These are phyloP conservation scores for Quadroppia sp. DNA, from an alignment of 2,888 invertebrate genomes.

Conservation along the genomic window DNA sequence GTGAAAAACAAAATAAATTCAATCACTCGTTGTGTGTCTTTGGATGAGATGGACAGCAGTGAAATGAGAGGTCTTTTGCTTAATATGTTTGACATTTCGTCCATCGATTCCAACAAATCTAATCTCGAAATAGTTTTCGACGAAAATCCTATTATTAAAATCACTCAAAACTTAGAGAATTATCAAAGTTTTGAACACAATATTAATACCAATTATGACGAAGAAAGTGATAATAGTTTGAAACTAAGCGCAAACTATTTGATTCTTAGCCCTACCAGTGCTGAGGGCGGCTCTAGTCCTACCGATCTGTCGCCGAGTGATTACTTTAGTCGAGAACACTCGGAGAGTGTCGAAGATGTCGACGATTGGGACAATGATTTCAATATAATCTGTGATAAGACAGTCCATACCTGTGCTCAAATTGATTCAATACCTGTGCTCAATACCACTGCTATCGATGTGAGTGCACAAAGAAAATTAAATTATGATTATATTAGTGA, in stretches of 20 bases:
- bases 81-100: conserved; percentile 7
- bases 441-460: background rate
- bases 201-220: background rate
- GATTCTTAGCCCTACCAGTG: background rate
- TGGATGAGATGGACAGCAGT: background rate
- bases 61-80: background rate
- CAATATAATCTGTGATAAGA: conserved; percentile 14
- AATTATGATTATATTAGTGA: background rate
- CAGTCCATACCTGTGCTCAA: background rate
- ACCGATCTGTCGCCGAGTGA: conserved; percentile 6
- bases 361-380: background rate
- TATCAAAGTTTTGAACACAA: background rate
- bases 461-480: background rate
- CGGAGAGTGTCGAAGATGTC: background rate
- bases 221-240: background rate
- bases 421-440: background rate
- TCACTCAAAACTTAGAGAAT: background rate
- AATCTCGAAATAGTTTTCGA: background rate
- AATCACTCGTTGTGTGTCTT: background rate
- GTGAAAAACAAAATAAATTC: background rate
- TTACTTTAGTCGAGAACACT: background rate
- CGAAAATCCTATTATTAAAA: background rate
- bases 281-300: conserved; percentile 9
- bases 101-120: background rate
- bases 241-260: background rate